Conservation (phyloP, 2,888 invertebrate species). For the Cerceris ruficornis region DNA sequence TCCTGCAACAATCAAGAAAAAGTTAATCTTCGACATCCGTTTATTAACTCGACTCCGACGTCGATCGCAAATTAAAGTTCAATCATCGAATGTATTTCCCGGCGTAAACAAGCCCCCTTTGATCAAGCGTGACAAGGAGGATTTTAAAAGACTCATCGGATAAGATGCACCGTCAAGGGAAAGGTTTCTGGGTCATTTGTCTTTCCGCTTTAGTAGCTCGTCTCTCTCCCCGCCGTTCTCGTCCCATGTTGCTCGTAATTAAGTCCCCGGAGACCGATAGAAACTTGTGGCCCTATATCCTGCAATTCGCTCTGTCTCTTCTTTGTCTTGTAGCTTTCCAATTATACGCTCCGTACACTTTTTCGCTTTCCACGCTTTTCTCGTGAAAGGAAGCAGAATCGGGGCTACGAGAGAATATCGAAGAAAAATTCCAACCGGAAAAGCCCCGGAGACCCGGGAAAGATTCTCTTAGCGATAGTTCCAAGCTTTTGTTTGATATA, state of each 20-base stretch:
- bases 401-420: not conserved
- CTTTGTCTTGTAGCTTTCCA: conserved; percentile 23
- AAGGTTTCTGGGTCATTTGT: conserved; percentile 58
- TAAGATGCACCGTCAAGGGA: conserved; percentile 9
- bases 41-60: not conserved
- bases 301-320: conserved; percentile 5
- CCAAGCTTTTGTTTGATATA: conserved; percentile 17
- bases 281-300: conserved; percentile 41
- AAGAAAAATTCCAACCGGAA: conserved; percentile 16
- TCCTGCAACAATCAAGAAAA: no score
- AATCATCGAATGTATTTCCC: not conserved
- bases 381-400: conserved; percentile 1
- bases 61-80: not conserved
- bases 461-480: not conserved
- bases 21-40: no score
- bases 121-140: conserved; percentile 10
- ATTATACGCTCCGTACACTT: conserved; percentile 23
- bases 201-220: conserved; percentile 38
- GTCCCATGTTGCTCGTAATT: conserved; percentile 62
- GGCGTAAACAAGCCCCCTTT: conserved; percentile 13
- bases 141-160: conserved; percentile 15
- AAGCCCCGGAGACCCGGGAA: not conserved
- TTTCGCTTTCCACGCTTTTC: not conserved
- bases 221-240: conserved; percentile 16
- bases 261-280: conserved; percentile 66